Evolutionary conservation across 2,797 vertebrate genomes (phyloP), one percentile per base, ranked within the genome.

Genomic region (Ctenochaetus hawaiiensis): DNA sequence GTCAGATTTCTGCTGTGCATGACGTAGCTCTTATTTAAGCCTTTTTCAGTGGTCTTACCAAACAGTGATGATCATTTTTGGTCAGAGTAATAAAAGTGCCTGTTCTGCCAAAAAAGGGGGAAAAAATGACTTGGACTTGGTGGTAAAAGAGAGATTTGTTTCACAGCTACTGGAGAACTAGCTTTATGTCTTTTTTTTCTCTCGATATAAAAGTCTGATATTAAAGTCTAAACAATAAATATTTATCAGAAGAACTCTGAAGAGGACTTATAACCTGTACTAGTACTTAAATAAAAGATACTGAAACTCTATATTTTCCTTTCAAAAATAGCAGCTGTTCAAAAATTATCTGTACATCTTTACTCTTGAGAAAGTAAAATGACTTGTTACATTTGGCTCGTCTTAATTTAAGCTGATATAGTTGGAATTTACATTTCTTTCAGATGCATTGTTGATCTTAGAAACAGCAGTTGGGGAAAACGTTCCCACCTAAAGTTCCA

Each of bases 121-220:
- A 1, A 57, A 52, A 59, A 30, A 2, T 13, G 0, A 30, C 58
- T 7, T 58, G 49, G 23, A 44, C 17, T 41, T 14, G 20, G 30
- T 73, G 60, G 22, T 7, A n/a, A 65, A 63, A 64, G 62, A 75
- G 49, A 56, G 59, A 1, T 14, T 81, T 49, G 47, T 84, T 72
- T 17, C 17, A 43, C 5, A 37, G 13, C 22, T 12, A 2, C 6
- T 54, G 0, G 0, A 22, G 2, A 67, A 66, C 48, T 11, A 61
- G 17, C 20, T 10, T 18, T 30, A 34, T 34, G 30, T 34, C 30
- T 7, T 34, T 34, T 34, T 34, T 34, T 30, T 4, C 7, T 34
- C 30, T 34, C 6, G 30, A 34, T 34, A 34, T 34, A 34, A 34
- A 34, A 34, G 30, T 7, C 5, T 30, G 30, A 34, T 34, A 34